Percentiles rank a stretch among this genome's conserved stretches.
These are phyloP conservation scores for Netelia virgata DNA, from an alignment of 2,888 invertebrate species.

Conservation along the genomic window DNA sequence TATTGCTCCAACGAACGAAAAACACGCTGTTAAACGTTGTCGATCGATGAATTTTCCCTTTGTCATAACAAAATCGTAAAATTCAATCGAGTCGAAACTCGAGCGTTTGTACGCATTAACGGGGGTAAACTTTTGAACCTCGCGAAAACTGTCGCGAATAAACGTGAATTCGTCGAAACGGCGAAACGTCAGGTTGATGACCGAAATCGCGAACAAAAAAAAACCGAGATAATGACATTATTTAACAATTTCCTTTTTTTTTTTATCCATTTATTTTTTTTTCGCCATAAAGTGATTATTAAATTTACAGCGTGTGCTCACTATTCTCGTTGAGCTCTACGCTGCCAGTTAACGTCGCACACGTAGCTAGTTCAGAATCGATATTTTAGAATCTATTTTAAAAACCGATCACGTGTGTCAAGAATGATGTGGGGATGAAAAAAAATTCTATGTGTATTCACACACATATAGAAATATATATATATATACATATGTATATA, in stretches of 20 bases:
- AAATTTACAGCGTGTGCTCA: too few species aligned
- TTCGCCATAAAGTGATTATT: too few species aligned
- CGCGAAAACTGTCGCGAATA: too few species aligned
- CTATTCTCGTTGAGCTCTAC: background rate
- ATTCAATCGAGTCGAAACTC: background rate
- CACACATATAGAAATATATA: too few species aligned
- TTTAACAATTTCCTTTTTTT: too few species aligned
- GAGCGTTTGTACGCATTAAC: background rate
- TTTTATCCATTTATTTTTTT: too few species aligned
- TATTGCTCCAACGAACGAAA: too few species aligned
- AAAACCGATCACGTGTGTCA: constrained; percentile 45
- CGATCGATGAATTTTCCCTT: background rate
- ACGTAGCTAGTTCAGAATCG: constrained; percentile 33
- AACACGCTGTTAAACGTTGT: background rate
- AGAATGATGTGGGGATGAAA: constrained; percentile 23
- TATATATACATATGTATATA: background rate
- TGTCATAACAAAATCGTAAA: background rate
- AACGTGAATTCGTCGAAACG: too few species aligned
- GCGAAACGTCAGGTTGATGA: too few species aligned
- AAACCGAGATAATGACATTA: too few species aligned
- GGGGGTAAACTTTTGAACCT: background rate
- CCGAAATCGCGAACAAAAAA: too few species aligned
- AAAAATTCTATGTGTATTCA: constrained; percentile 24
- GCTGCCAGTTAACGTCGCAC: background rate
- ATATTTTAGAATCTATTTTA: constrained; percentile 55